These are phyloP conservation scores for Heliconius hewitsoni DNA, from an alignment of 1,140 invertebrate species.

Conservation along the genomic window DNA sequence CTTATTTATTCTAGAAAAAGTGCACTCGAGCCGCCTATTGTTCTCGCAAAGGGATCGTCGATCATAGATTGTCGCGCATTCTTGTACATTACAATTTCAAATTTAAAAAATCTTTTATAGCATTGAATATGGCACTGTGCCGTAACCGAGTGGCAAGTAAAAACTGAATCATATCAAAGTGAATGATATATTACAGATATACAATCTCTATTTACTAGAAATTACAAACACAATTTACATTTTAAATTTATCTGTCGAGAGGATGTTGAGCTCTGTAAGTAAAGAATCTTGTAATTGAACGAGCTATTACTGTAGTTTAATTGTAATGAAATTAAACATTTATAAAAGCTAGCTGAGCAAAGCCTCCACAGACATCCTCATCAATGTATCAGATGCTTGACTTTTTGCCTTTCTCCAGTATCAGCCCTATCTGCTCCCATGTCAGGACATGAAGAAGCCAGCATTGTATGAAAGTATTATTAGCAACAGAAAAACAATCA, in stretches of 20 bases:
- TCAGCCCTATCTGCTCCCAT: conserved; percentile 27
- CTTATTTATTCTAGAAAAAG: conserved; percentile 54
- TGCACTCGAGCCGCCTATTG: conserved; percentile 52
- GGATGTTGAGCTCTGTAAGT: neutral
- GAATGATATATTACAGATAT: neutral
- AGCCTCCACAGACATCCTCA: neutral
- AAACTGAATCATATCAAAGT: conserved; percentile 18
- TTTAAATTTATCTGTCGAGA: neutral
- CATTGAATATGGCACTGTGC: conserved; percentile 31
- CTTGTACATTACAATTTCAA: conserved; percentile 35
- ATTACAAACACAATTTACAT: neutral
- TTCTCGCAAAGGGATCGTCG: conserved; percentile 42
- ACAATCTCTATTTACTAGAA: neutral
- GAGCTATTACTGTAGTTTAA: neutral
- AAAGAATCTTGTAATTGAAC: neutral
- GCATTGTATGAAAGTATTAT: conserved; percentile 33
- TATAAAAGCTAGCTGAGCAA: neutral
- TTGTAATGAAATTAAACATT: neutral
- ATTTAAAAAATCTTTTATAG: conserved; percentile 29
- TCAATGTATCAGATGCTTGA: conserved; percentile 3
- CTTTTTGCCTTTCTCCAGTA: conserved; percentile 16
- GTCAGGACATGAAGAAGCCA: conserved; percentile 26
- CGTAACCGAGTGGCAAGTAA: conserved; percentile 23
- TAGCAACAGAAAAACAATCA: conserved; percentile 40
- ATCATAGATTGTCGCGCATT: conserved; percentile 43